Conservation (phyloP, 2,797 vertebrate genomes). For the Channa striata region DNA sequence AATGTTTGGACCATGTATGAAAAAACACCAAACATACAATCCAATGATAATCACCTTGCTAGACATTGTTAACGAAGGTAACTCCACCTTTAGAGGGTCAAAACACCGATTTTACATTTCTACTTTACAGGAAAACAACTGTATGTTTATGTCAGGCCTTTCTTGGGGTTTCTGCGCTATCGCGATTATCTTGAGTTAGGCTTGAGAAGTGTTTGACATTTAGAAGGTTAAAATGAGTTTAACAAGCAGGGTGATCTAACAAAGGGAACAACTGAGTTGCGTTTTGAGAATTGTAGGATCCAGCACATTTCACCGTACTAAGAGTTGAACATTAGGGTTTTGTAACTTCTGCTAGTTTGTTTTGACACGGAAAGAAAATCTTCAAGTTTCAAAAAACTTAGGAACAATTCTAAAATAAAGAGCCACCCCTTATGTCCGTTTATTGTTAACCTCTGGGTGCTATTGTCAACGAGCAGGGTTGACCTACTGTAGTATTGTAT, state of each 20-base stretch:
- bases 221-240: no score
- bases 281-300: not conserved
- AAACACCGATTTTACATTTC: not conserved
- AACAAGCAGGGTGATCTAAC: not conserved
- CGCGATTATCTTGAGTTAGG: no score
- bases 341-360: not conserved
- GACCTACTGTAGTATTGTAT: not conserved
- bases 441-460: no score
- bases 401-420: no score
- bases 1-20: not conserved
- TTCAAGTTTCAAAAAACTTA: no score
- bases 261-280: not conserved
- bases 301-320: not conserved
- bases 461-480: not conserved
- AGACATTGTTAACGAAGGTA: not conserved
- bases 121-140: no score
- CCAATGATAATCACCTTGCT: no score
- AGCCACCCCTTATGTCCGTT: no score
- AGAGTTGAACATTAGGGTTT: not conserved
- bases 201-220: no score
- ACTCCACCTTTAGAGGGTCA: not conserved
- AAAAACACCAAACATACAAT: not conserved
- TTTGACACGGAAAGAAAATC: no score
- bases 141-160: no score
- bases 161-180: no score